Evolutionary conservation across 1,140 invertebrate genomes (phyloP), one percentile per base, ranked within the genome.

Genomic region (Antheraea pernyi): DNA sequence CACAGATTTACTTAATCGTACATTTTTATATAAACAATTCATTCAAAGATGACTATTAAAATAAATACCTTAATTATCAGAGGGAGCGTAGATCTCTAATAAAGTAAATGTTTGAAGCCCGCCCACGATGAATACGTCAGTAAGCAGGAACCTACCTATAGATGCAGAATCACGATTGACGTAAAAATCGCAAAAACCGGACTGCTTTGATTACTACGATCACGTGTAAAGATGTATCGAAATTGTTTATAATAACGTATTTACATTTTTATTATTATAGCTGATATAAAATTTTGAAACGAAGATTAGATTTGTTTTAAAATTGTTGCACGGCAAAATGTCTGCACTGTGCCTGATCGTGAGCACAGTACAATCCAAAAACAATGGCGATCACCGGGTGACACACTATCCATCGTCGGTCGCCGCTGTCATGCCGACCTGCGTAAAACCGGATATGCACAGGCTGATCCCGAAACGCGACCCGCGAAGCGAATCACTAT

Each of bases 61-160:
- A 53, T 53, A 0, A 60, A 61, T 69, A 61, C 58, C 68, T 66
- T 53, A 53, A 73, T 68, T 64, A 74, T 77, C 69, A 69, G 71
- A 59, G 67, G 19, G 66, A 70, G 72, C 71, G 70, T 67, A 69
- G 66, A 66, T 18, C 63, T 59, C 60, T 59, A 75, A 74, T 79
- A 79, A 81, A 81, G 73, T 76, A 77, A 60, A 70, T 53, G 72
- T 72, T 76, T 73, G n/a, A 76, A 67, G 80, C 73, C 80, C 80
- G 65, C 80, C 74, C 77, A 81, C 75, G 74, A 68, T 7, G 69
- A 53, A 59, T 59, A 58, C 70, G 68, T 72, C 66, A 67, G 62
- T 63, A 8, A 16, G 36, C 61, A 67, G 64, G 69, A 13, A 42
- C 7, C 19, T 53, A 53, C 46, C 16, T 53, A 53, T 53, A 53